Base-by-base conservation (phyloP, 2,797 vertebrate species). In the Emys orbicularis region DNA sequence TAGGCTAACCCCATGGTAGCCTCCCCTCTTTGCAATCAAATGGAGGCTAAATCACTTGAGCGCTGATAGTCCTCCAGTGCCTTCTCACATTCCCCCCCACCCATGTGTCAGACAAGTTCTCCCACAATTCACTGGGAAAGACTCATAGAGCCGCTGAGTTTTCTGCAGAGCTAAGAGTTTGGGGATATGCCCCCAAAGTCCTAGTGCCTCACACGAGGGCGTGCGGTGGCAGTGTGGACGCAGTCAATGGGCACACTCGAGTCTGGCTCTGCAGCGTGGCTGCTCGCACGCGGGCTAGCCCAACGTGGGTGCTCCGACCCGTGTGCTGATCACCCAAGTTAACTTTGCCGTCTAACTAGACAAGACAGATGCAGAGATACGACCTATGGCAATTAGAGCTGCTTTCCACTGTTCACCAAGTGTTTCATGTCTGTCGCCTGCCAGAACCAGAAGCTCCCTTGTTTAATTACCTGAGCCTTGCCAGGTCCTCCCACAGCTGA, bases 301-400 rank as follows among this genome's bases (percentile, higher is more conserved):
- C 65, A 4, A n/a, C 7, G 13, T 2, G 15, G 34, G 6, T 8
- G 34, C 16, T 2, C 34, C 3, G 21, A 6, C 10, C n/a, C 5
- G 3, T 23, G n/a, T n/a, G n/a, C 65, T 5, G 19, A 72, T 72
- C n/a, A 12, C n/a, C n/a, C 10, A 8, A 12, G n/a, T 23, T 23
- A 72, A 11, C 65, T 72, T 41, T 41, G n/a, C n/a, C 5, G 4
- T 23, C n/a, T 23, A 23, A 8, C 37, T 21, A 37, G 18, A 68
- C 9, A 23, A 72, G 65, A 23, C 65, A 41, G n/a, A 23, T 23
- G 65, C 61, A 37, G 61, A n/a, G 61, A 19, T 21, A 18, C 12
- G n/a, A 72, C 65, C 21, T 23, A 12, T 12, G 19, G n/a, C 65
- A 21, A 41, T 37, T 11, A 41, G 65, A 72, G 65, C 10, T 2